A percentile compares a stretch with the other conserved stretches of the same genome.
Conservation (phyloP, 2,888 invertebrate species). For the Drosophila emarginata region DNA sequence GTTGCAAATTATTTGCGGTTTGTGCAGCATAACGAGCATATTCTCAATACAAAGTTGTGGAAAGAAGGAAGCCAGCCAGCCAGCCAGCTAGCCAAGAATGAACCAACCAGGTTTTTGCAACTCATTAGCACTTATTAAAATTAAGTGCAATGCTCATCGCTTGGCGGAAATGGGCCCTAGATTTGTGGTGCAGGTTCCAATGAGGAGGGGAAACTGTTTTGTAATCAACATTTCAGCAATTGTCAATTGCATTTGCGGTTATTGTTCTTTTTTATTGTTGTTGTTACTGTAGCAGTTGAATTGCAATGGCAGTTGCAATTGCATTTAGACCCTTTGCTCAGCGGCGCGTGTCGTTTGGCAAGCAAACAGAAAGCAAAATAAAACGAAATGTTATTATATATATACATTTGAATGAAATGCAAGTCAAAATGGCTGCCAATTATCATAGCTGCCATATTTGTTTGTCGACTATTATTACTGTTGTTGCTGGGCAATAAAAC, state of each 20-base stretch:
- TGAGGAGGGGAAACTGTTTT: constrained; percentile 17
- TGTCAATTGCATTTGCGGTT: constrained; percentile 57
- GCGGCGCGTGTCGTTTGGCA: constrained; percentile 61
- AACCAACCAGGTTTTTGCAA: constrained; percentile 63
- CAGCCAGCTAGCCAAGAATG: not conserved
- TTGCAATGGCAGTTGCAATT: constrained; percentile 7
- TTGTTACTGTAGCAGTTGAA: not conserved
- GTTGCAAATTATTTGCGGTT: constrained; percentile 64
- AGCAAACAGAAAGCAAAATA: constrained; percentile 18
- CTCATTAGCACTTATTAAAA: constrained; percentile 81
- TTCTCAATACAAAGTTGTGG: constrained; percentile 63
- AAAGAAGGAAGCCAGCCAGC: constrained; percentile 40
- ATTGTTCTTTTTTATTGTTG: not conserved
- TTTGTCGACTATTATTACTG: constrained; percentile 35
- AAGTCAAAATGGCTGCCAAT: constrained; percentile 71
- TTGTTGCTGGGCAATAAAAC: constrained; percentile 71
- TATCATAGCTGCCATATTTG: constrained; percentile 71
- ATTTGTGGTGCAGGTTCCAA: constrained; percentile 50
- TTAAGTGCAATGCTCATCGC: constrained; percentile 56
- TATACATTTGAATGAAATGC: constrained; percentile 30
- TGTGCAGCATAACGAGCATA: constrained; percentile 58
- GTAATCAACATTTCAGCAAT: constrained; percentile 72
- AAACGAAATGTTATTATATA: constrained; percentile 16
- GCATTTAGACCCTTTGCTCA: constrained; percentile 35
- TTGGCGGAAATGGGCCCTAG: constrained; percentile 62